Base-by-base conservation (phyloP, 2,888 invertebrate genomes). In the Axea sp. region DNA sequence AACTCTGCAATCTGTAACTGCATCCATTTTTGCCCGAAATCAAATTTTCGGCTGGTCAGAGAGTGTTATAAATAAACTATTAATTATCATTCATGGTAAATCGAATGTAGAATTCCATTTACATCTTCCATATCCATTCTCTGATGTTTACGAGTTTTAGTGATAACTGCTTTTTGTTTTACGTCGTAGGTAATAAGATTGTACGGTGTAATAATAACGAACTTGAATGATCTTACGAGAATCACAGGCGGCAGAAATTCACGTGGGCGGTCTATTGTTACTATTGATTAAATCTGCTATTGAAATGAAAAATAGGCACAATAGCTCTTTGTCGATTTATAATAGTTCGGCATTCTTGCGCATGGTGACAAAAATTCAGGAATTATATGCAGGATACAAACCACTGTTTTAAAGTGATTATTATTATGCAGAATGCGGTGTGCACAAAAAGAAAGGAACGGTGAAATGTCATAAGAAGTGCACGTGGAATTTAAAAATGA, bases 321-420 rank as follows among this genome's bases (percentile, higher is more conserved):
- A 84, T 84, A 71, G 82, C 79, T 82, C 83, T 83, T 84, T 84
- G 82, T 84, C 80, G 80, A 73, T 80, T 15, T 81, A 79, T 78
- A 76, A 78, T 77, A 75, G 64, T 65, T 73, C 55, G 71, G 60
- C 77, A 60, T 62, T 39, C 55, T 28, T 43, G 37, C 59, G 45
- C 69, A 78, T 82, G 81, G 80, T 79, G 82, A 80, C 82, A 84
- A 73, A 73, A 72, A 84, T 84, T 81, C 83, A 81, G 81, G 79
- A 80, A 78, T 76, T 37, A 33, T 71, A 65, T 75, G 45, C 76
- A 69, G 73, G 79, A 78, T 45, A 41, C 19, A n/a, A 12, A 9
- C n/a, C 12, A 41, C 19, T 19, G 19, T 41, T 12, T 12, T 39
- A 55, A 39, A 30, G 55, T 41, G 3, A 19, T 19, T 19, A n/a